Evolutionary conservation across 2,113 vertebrate species (phyloP).

Genomic region (Phodopus roborovskii): DNA sequence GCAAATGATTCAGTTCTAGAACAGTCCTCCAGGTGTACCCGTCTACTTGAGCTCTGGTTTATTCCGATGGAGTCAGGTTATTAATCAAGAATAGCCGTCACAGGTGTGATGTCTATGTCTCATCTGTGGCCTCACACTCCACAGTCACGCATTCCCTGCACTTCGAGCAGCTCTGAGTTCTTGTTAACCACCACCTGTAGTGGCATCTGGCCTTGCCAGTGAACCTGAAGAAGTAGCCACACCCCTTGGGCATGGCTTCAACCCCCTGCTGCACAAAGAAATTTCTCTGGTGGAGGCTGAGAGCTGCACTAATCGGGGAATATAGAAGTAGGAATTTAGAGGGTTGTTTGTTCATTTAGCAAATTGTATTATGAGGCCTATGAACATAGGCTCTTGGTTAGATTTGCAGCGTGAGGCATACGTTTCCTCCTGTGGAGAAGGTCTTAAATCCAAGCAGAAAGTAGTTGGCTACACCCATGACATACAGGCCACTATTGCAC

Average conservation of each 20-base stretch:
- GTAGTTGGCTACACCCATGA: neutral
- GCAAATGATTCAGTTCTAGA: neutral
- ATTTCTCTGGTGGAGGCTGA: neutral
- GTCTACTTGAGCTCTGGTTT: neutral
- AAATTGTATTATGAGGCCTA: neutral
- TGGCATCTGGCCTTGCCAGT: no score
- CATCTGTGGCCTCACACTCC: neutral
- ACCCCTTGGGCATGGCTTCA: no score
- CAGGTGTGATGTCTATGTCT: neutral
- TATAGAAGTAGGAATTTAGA: neutral
- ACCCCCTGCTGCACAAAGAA: neutral
- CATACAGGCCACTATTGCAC: neutral
- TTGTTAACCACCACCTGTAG: neutral
- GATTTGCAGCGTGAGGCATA: neutral
- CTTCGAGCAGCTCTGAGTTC: neutral
- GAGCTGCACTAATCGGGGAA: neutral
- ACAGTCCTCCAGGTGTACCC: neutral
- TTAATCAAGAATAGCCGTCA: neutral
- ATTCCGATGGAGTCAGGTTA: neutral
- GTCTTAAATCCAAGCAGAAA: neutral
- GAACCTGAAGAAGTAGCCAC: no score
- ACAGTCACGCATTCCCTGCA: neutral
- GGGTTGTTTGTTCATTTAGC: neutral
- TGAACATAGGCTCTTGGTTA: neutral
- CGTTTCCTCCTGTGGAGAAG: neutral